Evolutionary conservation across 2,888 invertebrate genomes (phyloP).

Genomic region (Lacanobia oleracea): DNA sequence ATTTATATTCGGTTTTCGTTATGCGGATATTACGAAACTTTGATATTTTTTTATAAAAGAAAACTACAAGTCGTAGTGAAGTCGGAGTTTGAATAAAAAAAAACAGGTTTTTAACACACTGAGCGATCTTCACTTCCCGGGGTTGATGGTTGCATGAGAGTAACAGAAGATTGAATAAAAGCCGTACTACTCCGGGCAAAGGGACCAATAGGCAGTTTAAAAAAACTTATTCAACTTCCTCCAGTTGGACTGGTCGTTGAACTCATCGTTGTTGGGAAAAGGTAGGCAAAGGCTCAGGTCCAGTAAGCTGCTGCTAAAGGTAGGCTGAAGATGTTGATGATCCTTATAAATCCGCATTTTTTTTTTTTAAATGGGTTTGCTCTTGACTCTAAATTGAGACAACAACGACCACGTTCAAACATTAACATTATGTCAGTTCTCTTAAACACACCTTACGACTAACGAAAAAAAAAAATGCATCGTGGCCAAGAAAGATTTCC

Average conservation of each 20-base stretch:
- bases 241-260: not conserved
- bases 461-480: conserved; percentile 58
- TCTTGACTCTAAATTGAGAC: not conserved
- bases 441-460: conserved; percentile 10
- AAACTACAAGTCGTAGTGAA: too few relatives aligned
- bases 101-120: too few relatives aligned
- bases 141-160: not conserved
- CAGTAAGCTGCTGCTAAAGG: not conserved
- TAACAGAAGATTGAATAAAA: not conserved
- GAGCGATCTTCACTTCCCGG: not conserved
- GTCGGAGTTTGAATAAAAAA: too few relatives aligned
- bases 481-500: conserved; percentile 72
- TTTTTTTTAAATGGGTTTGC: too few relatives aligned
- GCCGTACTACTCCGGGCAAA: too few relatives aligned
- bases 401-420: not conserved
- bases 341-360: not conserved
- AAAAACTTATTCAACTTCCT: not conserved
- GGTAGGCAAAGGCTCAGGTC: not conserved
- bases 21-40: too few relatives aligned
- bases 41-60: too few relatives aligned
- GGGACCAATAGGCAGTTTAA: not conserved
- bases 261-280: not conserved
- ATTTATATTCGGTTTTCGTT: too few relatives aligned
- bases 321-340: not conserved
- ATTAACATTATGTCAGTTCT: conserved; percentile 16